phyloP scores from a whole-genome alignment of 2,888 invertebrate genomes.

The Zelleria hepariella region DNA sequence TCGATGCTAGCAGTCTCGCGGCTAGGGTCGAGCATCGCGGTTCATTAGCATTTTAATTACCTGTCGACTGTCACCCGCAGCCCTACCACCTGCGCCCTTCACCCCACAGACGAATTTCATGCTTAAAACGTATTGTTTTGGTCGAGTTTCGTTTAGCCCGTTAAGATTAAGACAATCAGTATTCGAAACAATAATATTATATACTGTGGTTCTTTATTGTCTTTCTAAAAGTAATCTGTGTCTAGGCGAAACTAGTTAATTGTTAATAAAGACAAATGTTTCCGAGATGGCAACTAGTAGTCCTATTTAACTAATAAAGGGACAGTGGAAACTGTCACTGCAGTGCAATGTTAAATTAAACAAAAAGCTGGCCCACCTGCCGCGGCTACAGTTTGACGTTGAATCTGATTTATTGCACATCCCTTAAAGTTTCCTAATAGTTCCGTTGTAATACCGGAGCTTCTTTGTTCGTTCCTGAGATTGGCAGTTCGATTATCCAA shows the following conservation, averaged over 20 bases:
- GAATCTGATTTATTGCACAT: constrained; percentile 30
- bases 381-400: constrained; percentile 8
- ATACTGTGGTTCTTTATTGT: too few species aligned
- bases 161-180: background rate
- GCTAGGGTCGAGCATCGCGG: constrained; percentile 24
- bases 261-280: too few species aligned
- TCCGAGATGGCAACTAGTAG: too few species aligned
- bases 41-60: constrained; percentile 68
- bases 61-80: constrained; percentile 37
- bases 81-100: constrained; percentile 31
- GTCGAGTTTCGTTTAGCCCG: background rate
- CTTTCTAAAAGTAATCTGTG: too few species aligned
- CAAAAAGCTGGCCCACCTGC: background rate
- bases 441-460: constrained; percentile 26
- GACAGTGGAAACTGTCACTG: too few species aligned
- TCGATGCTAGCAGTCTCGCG: constrained; percentile 17
- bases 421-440: constrained; percentile 34
- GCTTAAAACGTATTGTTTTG: constrained; percentile 18
- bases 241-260: too few species aligned
- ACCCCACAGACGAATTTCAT: constrained; percentile 22
- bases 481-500: constrained; percentile 69
- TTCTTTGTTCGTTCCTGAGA: constrained; percentile 51
- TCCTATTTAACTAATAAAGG: too few species aligned
- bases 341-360: background rate
- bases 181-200: too few species aligned